Evolutionary conservation across 64 coral and sea anemone genomes (phyloP), one percentile per base, ranked within the genome.

Genomic region (Acropora tenuis): DNA sequence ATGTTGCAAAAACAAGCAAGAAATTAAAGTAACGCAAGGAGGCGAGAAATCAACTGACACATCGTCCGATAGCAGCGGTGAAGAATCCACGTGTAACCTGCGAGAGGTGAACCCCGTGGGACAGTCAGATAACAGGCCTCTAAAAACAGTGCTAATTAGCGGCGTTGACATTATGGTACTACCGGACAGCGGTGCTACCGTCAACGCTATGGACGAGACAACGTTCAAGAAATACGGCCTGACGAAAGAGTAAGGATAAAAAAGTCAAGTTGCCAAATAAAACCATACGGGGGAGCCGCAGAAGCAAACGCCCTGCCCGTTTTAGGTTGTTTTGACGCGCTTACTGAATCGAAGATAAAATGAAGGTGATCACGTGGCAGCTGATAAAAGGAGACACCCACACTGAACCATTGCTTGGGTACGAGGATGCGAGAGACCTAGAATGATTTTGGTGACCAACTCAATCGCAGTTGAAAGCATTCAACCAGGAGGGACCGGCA

Each of bases 251-350:
- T 79, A 8, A 79, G 48, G 12, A 53, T 50, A 17, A 79, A 53
- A 52, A 79, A 79, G 30, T 50, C 77, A 79, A 79, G 48, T 52
- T 79, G 46, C 77, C 77, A 50, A 20, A 79, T 79, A 53, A 73
- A 73, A 30, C 30, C 69, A 5, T 73, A 30, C 30, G n/a, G 19
- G 69, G 69, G 1, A 4, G 3, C 18, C 69, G 5, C n/a, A 30
- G 69, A 73, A 5, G 18, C 69, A 73, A 3, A 73, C n/a, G n/a
- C 41, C 30, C 19, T 73, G 30, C 69, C 69, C 3, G 18, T 30
- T 18, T 30, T 73, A 1, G 69, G 69, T 30, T 41, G 69, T 41
- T 73, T 73, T 9, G 9, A 73, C 20, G 69, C 1, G 4, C n/a
- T 73, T 1, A 73, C 69, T 5, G 69, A 73, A 30, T 66, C 61